phyloP scores from a whole-genome alignment of 2,113 vertebrate genomes.

The Poeciliopsis turrubarensis region DNA sequence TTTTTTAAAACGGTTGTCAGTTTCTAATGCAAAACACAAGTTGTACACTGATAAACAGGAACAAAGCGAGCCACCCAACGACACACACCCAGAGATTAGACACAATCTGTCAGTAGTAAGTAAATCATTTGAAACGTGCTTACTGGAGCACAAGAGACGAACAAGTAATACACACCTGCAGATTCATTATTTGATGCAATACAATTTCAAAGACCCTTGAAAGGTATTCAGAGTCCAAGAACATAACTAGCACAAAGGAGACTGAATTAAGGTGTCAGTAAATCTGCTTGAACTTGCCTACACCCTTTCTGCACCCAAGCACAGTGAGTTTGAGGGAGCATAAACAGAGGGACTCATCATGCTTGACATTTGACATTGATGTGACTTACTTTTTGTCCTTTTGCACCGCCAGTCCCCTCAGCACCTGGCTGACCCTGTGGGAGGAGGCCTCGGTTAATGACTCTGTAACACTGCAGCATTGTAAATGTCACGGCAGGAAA shows the following conservation, averaged over 20 bases:
- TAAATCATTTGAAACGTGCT: background rate
- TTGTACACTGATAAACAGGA: slow-evolving; percentile 12
- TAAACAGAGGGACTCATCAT: slow-evolving; percentile 47
- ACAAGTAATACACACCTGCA: slow-evolving; percentile 15
- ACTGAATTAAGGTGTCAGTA: slow-evolving; percentile 20
- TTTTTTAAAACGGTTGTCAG: background rate
- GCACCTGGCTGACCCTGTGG: slow-evolving; percentile 81
- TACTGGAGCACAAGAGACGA: slow-evolving; percentile 10
- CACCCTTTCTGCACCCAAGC: slow-evolving; percentile 15
- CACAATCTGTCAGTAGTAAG: background rate
- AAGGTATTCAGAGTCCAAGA: slow-evolving; percentile 10
- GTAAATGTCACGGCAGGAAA: slow-evolving; percentile 62
- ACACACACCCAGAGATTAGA: background rate
- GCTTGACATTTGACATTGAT: slow-evolving; percentile 61
- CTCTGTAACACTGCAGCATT: slow-evolving; percentile 42
- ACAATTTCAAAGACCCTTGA: slow-evolving; percentile 30
- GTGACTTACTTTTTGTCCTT: slow-evolving; percentile 86
- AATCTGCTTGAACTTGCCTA: slow-evolving; percentile 15
- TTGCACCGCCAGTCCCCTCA: slow-evolving; percentile 68
- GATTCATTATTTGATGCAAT: slow-evolving; percentile 27
- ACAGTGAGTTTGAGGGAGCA: slow-evolving; percentile 18
- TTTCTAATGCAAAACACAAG: slow-evolving; percentile 5
- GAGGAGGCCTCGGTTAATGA: slow-evolving; percentile 67
- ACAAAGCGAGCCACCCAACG: slow-evolving; percentile 1
- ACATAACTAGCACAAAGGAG: slow-evolving; percentile 25